A percentile compares a stretch with the other conserved stretches of the same genome.
Evolutionary conservation across 2,113 vertebrate genomes (phyloP).

Genomic region (Microcebus ravelobensis): DNA sequence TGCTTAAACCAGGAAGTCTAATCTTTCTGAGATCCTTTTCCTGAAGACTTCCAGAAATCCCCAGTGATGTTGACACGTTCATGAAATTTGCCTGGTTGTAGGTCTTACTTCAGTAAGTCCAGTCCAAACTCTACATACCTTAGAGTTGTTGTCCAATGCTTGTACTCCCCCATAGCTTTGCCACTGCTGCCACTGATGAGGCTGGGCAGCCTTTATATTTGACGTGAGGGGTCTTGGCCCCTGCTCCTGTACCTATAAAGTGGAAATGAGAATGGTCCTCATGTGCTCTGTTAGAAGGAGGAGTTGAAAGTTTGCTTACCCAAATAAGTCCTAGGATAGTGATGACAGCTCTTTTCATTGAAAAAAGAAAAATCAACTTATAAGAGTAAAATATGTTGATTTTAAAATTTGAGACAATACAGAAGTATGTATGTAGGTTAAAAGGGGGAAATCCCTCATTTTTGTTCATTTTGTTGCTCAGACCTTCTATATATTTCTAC

Average conservation of each 20-base stretch:
- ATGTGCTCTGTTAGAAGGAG: background rate
- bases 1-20: conserved; percentile 30
- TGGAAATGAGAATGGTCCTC: background rate
- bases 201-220: background rate
- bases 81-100: background rate
- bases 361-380: background rate
- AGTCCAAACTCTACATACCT: background rate
- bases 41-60: conserved; percentile 37
- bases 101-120: background rate
- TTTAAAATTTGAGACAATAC: background rate
- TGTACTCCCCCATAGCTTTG: background rate
- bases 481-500: background rate
- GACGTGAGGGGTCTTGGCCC: background rate
- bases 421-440: background rate
- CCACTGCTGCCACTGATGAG: background rate
- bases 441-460: background rate
- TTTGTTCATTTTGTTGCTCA: background rate
- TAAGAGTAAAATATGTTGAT: background rate
- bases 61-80: background rate
- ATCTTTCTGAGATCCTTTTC: conserved; percentile 18
- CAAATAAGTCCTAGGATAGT: background rate
- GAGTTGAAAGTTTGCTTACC: background rate
- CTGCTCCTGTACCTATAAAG: background rate
- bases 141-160: background rate
- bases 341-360: background rate